These are phyloP conservation scores for Griposia aprilina DNA, from an alignment of 2,888 invertebrate species.

Conservation along the genomic window DNA sequence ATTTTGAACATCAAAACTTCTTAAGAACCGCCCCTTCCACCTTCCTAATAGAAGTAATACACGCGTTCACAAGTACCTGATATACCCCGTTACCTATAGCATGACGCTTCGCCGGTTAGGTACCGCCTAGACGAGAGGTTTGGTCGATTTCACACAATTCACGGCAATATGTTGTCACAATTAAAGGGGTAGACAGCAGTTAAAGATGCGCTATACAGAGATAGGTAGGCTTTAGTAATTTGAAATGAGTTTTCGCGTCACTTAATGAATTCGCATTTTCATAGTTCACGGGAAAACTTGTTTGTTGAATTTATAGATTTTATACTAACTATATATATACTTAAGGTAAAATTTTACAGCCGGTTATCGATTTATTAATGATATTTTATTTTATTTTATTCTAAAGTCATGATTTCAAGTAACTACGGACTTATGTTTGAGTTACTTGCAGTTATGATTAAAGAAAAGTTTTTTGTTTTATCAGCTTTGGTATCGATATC, in stretches of 20 bases:
- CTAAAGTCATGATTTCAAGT: too few relatives aligned
- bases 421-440: too few relatives aligned
- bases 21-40: background rate
- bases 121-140: slow-evolving; percentile 75
- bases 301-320: background rate
- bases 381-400: too few relatives aligned
- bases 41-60: slow-evolving; percentile 7
- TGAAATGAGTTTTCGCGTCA: background rate
- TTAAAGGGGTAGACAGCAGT: slow-evolving; percentile 78
- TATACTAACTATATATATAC: too few relatives aligned
- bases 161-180: slow-evolving; percentile 85
- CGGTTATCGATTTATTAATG: too few relatives aligned
- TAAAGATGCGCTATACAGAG: slow-evolving; percentile 47
- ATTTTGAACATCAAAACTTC: background rate
- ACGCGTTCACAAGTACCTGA: slow-evolving; percentile 30
- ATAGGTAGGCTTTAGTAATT: background rate
- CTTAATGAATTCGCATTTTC: background rate
- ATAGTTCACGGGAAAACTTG: background rate
- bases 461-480: too few relatives aligned
- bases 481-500: too few relatives aligned
- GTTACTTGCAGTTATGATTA: too few relatives aligned
- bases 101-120: slow-evolving; percentile 50
- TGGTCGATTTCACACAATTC: slow-evolving; percentile 87
- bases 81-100: slow-evolving; percentile 29
- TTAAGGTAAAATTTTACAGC: too few relatives aligned